Evolutionary conservation across 2,113 vertebrate genomes (phyloP).

Genomic region (Psilopogon haemacephalus): DNA sequence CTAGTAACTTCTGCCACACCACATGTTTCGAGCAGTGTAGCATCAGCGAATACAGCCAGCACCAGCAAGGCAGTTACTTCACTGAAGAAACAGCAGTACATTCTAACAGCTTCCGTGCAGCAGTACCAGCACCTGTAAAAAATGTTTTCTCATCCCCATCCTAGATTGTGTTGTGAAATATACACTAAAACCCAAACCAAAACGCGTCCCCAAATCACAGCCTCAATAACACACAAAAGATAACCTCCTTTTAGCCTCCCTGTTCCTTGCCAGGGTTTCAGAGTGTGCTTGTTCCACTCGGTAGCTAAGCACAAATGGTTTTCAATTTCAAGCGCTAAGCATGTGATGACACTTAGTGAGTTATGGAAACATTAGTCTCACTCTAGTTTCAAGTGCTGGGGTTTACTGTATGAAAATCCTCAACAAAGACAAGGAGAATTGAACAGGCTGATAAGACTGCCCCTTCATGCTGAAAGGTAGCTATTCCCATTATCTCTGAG

Average conservation of each 20-base stretch:
- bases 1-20: background rate
- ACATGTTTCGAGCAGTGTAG: background rate
- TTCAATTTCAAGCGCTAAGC: background rate
- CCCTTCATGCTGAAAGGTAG: background rate
- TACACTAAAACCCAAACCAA: background rate
- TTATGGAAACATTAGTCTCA: background rate
- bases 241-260: background rate
- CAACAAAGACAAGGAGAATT: background rate
- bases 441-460: background rate
- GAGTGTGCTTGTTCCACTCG: background rate
- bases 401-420: background rate
- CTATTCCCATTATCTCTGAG: background rate
- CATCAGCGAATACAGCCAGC: background rate
- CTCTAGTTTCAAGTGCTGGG: background rate
- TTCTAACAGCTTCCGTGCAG: background rate
- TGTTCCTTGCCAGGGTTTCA: background rate
- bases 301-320: background rate
- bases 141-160: background rate
- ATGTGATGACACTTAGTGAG: background rate
- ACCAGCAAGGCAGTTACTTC: background rate
- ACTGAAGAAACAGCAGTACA: background rate
- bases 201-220: background rate
- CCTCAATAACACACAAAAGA: background rate
- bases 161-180: background rate
- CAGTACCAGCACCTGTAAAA: background rate